These are phyloP conservation scores for Arremon brunneinucha DNA, from an alignment of 2,797 vertebrate genomes.

Conservation along the genomic window DNA sequence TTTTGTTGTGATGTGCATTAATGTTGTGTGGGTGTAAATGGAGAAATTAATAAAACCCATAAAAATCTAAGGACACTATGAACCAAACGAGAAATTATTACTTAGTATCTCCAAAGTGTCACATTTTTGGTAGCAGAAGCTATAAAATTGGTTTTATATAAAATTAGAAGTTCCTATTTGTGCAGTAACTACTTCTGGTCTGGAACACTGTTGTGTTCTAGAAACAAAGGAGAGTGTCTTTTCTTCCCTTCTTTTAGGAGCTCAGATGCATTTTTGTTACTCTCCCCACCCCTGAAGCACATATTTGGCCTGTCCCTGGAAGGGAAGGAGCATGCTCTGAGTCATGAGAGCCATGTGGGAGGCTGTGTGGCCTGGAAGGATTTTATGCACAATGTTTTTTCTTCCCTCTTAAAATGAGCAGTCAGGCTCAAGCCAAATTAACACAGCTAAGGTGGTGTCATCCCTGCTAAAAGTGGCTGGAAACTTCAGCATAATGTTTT, in stretches of 20 bases:
- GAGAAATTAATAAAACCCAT: background rate
- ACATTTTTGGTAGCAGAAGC: background rate
- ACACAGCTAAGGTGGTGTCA: background rate
- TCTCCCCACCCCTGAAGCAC: background rate
- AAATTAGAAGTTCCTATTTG: background rate
- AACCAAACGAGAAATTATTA: background rate
- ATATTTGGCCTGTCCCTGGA: background rate
- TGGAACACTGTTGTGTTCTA: background rate
- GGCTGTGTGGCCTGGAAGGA: background rate
- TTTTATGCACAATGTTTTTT: accelerated
- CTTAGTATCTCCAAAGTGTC: background rate
- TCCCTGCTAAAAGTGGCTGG: background rate
- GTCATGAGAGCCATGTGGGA: background rate
- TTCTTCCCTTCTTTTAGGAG: background rate
- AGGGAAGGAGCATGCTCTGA: background rate
- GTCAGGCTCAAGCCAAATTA: background rate
- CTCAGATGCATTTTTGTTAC: background rate
- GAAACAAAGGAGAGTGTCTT: background rate
- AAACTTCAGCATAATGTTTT: background rate
- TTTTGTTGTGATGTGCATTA: background rate
- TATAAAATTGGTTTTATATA: background rate
- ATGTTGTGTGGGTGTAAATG: background rate
- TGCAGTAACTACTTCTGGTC: background rate
- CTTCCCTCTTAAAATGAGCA: constrained; percentile 5
- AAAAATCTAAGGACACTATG: background rate